These are phyloP conservation scores for Cephalophus harveyi DNA, from an alignment of 2,113 vertebrate genomes.

Conservation along the genomic window DNA sequence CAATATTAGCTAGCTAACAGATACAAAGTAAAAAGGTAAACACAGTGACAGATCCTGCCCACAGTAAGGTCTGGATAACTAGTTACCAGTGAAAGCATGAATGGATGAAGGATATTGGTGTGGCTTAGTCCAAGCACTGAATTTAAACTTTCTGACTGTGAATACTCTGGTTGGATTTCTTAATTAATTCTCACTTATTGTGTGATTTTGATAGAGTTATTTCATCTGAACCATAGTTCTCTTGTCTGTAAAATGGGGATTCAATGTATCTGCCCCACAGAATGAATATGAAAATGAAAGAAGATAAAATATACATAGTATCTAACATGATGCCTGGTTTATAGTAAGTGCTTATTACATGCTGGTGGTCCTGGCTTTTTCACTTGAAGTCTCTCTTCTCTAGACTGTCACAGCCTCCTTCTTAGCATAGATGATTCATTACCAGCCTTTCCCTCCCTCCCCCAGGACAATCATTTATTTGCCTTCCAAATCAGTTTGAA, in stretches of 20 bases:
- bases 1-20: neutral
- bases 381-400: neutral
- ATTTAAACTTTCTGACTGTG: neutral
- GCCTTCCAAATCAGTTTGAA: neutral
- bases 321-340: neutral
- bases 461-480: neutral
- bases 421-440: fast-evolving
- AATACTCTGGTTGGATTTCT: neutral
- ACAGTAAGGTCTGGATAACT: neutral
- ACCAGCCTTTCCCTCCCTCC: neutral
- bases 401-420: neutral
- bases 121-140: neutral
- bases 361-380: neutral
- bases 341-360: neutral
- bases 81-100: neutral
- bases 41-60: neutral
- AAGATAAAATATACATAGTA: neutral
- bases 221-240: neutral
- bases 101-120: fast-evolving
- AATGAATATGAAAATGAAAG: neutral
- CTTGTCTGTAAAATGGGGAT: neutral
- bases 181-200: neutral
- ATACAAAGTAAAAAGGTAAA: neutral
- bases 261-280: neutral
- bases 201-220: neutral